Conservation (phyloP, 2,113 vertebrate species). For the Pteruthius melanotis region DNA sequence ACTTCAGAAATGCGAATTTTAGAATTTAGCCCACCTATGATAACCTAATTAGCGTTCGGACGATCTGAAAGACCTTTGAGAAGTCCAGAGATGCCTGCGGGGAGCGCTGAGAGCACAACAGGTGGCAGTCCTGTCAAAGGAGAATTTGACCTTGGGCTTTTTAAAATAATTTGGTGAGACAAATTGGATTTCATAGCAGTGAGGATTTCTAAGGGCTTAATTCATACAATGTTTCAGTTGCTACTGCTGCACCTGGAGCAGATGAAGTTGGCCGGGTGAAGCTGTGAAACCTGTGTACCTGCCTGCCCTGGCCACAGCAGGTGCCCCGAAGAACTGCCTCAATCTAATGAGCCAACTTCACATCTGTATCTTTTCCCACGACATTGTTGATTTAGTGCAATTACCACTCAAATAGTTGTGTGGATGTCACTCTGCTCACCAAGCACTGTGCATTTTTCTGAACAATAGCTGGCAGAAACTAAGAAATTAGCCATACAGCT, state of each 20-base stretch:
- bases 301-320: neutral
- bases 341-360: neutral
- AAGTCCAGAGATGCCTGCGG: neutral
- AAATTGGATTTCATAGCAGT: neutral
- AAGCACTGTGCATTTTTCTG: neutral
- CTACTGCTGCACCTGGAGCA: neutral
- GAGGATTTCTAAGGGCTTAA: neutral
- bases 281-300: neutral
- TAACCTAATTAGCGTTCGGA: rapidly evolving
- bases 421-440: neutral
- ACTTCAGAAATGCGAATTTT: neutral
- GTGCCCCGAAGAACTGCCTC: neutral
- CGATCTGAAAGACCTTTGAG: neutral
- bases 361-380: rapidly evolving
- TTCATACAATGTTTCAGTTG: neutral
- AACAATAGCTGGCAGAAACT: neutral
- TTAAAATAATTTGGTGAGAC: neutral
- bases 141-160: neutral
- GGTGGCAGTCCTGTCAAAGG: neutral
- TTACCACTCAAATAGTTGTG: neutral
- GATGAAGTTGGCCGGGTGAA: neutral
- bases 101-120: neutral
- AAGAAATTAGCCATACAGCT: neutral
- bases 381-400: neutral
- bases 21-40: neutral